phyloP scores from a whole-genome alignment of 2,797 vertebrate species.

The Adelosebastes latens region DNA sequence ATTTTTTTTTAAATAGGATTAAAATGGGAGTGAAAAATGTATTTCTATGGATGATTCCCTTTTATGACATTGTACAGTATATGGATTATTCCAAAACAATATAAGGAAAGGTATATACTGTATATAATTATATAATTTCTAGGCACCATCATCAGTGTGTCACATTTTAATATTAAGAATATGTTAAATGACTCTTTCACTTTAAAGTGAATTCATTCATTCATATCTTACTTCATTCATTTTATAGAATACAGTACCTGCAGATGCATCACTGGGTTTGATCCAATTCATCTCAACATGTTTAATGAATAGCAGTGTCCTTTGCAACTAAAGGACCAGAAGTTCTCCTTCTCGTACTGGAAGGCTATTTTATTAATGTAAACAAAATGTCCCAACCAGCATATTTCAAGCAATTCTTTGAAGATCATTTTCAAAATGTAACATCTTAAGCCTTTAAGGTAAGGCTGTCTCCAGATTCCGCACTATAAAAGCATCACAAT shows the following conservation, averaged over 20 bases:
- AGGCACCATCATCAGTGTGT: background rate
- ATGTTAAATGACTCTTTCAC: background rate
- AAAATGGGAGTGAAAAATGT: background rate
- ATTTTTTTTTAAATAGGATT: background rate
- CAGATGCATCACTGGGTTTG: background rate
- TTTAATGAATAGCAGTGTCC: too few relatives aligned
- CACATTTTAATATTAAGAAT: background rate
- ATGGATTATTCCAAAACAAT: too few relatives aligned
- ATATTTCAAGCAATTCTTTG: background rate
- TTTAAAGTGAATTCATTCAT: background rate
- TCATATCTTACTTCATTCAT: background rate
- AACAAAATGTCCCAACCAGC: background rate
- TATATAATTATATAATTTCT: background rate
- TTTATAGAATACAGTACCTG: background rate
- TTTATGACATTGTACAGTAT: too few relatives aligned
- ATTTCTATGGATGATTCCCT: background rate
- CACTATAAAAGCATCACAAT: constrained; percentile 2
- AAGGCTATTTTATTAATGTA: background rate
- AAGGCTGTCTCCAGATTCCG: background rate
- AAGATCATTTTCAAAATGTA: background rate
- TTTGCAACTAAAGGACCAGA: background rate
- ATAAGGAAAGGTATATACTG: background rate
- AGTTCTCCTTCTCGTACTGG: background rate
- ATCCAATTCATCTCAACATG: background rate
- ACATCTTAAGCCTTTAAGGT: background rate